Evolutionary conservation across 2,113 vertebrate genomes (phyloP), one percentile per base, ranked within the genome.

Genomic region (Cyphomyrus plagiostoma): DNA sequence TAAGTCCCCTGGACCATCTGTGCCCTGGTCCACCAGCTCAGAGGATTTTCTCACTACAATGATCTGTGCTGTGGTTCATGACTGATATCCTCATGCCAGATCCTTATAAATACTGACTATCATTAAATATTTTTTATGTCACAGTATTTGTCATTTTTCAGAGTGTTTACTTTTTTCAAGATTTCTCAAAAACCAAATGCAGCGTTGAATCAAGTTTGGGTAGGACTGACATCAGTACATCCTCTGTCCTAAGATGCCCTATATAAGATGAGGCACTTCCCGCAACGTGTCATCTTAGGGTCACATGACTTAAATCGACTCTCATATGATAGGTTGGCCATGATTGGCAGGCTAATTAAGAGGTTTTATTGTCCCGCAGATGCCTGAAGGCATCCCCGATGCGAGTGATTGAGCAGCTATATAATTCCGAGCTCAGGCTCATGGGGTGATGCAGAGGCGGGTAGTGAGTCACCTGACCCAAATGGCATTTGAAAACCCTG

Each of bases 281-380:
- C 90, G 92, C 92, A 91, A 87, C 91, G 87, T 56, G 91, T 95
- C 94, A 94, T 92, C 94, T 89, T 82, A 91, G 92, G 94, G 95
- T 95, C 95, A 95, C 89, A 85, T 85, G 91, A 93, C 95, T 94
- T 95, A 94, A 94, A 92, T 92, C 85, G 91, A 88, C 93, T 91
- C 91, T 95, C 91, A 90, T 90, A 91, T 92, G 92, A 95, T 94
- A 92, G 92, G 92, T 48, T 91, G 91, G 90, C 82, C 92, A 89
- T 95, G 96, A 96, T 95, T 95, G 96, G 94, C 95, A 95, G 93
- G 46, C 91, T 95, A 92, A 96, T 96, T 96, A 96, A 92, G 91
- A 93, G 91, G 91, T 92, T 92, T 45, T 91, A 88, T 91, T 91
- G 92, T 92, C 93, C 91, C 90, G 92, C 91, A 92, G 90, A 89